A percentile compares a stretch with the other conserved stretches of the same genome.
Evolutionary conservation across 2,797 vertebrate genomes (phyloP).

Genomic region (Adrianichthys oophorus): DNA sequence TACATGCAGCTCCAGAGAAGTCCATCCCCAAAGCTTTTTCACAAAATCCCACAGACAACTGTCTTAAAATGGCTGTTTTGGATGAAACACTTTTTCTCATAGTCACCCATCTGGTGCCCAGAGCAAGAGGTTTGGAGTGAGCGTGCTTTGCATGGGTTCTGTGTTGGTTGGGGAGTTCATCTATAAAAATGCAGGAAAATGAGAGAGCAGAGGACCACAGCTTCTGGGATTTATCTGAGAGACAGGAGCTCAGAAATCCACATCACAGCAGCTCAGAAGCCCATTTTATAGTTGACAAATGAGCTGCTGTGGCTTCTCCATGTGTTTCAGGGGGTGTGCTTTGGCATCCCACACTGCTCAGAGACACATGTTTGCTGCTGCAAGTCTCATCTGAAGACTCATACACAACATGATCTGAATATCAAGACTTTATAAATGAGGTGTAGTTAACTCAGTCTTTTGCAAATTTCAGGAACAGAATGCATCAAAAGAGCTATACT

Average conservation of each 20-base stretch:
- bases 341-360: conserved; percentile 22
- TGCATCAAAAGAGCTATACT: no score
- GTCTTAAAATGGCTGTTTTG: conserved; percentile 3
- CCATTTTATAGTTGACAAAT: conserved; percentile 40
- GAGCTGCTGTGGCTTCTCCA: conserved; percentile 23
- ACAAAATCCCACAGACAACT: neutral
- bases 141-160: conserved; percentile 27
- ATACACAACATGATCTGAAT: no score
- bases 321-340: conserved; percentile 35
- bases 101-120: conserved; percentile 27
- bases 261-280: conserved; percentile 46
- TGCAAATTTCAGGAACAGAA: no score
- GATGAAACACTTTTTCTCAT: conserved; percentile 29
- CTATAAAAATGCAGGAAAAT: conserved; percentile 61
- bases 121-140: conserved; percentile 21
- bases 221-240: conserved; percentile 42
- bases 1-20: neutral
- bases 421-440: no score
- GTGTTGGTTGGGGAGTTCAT: conserved; percentile 46
- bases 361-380: conserved; percentile 46
- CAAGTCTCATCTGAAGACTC: neutral
- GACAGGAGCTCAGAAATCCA: conserved; percentile 18
- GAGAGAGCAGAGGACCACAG: conserved; percentile 41
- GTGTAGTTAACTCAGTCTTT: no score
- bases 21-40: neutral